These are phyloP conservation scores for Ceratosolen solmsi DNA, from an alignment of 1,140 invertebrate species.

Conservation along the genomic window DNA sequence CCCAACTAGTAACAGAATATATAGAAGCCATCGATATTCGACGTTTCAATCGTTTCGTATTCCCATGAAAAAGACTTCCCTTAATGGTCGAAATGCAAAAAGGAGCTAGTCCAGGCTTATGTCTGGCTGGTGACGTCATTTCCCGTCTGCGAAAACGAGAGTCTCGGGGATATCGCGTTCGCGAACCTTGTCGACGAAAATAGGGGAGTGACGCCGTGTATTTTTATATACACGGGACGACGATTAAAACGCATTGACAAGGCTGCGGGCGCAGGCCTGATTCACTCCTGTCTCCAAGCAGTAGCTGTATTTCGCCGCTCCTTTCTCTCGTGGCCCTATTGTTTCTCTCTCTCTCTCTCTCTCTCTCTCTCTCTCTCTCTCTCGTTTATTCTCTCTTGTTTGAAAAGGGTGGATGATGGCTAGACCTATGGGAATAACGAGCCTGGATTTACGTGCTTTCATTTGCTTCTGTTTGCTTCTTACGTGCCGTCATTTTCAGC, in stretches of 20 bases:
- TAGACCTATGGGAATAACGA: background rate
- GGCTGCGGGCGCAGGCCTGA: background rate
- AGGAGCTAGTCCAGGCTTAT: background rate
- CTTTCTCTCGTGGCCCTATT: background rate
- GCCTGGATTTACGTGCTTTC: background rate
- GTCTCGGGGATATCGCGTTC: conserved; percentile 2
- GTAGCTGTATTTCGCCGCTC: background rate
- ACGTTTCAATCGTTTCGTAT: conserved; percentile 19
- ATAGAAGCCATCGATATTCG: background rate
- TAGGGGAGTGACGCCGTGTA: background rate
- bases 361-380: background rate
- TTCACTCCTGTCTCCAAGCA: background rate
- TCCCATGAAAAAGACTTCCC: background rate
- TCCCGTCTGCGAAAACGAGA: conserved; percentile 18
- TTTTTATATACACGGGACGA: background rate
- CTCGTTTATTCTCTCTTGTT: background rate
- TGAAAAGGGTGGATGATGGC: background rate
- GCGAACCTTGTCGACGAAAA: background rate
- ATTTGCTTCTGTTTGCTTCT: background rate
- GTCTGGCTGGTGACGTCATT: conserved; percentile 29
- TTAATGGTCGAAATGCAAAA: conserved; percentile 3
- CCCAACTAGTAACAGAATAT: too few relatives aligned
- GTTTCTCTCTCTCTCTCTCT: background rate
- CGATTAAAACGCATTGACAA: conserved; percentile 21
- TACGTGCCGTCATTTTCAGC: too few relatives aligned